phyloP scores from a whole-genome alignment of 2,888 invertebrate species.

The Cerastis leucographa region DNA sequence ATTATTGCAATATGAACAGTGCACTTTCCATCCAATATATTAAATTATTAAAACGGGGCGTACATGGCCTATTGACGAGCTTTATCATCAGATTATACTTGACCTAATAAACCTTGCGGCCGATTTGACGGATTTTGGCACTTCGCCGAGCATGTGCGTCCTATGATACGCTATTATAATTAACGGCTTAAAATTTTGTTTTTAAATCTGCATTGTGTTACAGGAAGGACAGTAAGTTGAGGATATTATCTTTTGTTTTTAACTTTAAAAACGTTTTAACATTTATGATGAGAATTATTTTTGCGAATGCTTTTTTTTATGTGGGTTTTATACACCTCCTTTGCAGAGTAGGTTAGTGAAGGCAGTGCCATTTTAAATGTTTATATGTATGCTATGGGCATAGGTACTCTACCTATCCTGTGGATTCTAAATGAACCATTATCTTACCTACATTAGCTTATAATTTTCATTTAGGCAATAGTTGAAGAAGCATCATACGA shows the following conservation, averaged over 20 bases:
- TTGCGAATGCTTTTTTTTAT: not conserved
- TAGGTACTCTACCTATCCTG: not conserved
- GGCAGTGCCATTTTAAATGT: not conserved
- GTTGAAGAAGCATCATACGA: not conserved
- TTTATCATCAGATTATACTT: conserved; percentile 52
- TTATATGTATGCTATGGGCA: too few species aligned
- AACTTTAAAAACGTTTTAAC: not conserved
- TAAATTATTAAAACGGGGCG: conserved; percentile 22
- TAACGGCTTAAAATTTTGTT: conserved; percentile 30
- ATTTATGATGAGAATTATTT: not conserved
- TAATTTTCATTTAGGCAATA: not conserved
- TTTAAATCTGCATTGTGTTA: conserved; percentile 27
- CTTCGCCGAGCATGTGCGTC: conserved; percentile 45
- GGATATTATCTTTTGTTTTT: not conserved
- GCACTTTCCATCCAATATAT: conserved; percentile 15
- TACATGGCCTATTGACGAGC: conserved; percentile 44
- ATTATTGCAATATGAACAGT: not conserved
- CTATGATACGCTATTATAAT: conserved; percentile 24
- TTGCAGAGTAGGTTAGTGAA: not conserved
- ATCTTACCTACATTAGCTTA: not conserved
- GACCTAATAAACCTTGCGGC: conserved; percentile 53
- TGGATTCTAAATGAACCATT: not conserved
- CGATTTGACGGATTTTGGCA: conserved; percentile 53
- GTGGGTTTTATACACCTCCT: not conserved
- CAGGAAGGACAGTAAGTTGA: conserved; percentile 34